These are phyloP conservation scores for Andrena bucephala DNA, from an alignment of 2,888 invertebrate genomes.

Conservation along the genomic window DNA sequence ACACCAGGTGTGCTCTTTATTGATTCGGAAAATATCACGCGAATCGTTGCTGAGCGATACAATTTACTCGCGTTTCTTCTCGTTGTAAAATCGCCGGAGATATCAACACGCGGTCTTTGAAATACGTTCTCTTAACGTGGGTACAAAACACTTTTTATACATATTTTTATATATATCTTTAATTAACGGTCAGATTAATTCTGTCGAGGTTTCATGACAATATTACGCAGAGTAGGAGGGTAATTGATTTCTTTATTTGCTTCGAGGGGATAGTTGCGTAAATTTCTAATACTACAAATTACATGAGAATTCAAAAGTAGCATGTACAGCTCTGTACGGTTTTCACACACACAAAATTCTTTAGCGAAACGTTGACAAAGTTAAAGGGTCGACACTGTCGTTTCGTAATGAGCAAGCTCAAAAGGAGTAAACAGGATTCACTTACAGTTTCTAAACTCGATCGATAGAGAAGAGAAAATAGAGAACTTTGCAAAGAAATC, in stretches of 20 bases:
- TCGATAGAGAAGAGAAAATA: background rate
- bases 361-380: slow-evolving; percentile 24
- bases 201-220: slow-evolving; percentile 56
- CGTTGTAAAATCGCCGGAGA: background rate
- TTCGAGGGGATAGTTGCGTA: slow-evolving; percentile 76
- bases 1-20: background rate
- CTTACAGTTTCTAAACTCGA: slow-evolving; percentile 15
- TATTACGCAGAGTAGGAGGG: slow-evolving; percentile 60
- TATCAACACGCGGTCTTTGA: slow-evolving; percentile 4
- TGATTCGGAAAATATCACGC: slow-evolving; percentile 3
- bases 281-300: slow-evolving; percentile 72
- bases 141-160: slow-evolving; percentile 61
- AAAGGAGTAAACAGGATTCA: background rate
- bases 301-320: slow-evolving; percentile 74
- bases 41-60: background rate
- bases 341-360: slow-evolving; percentile 51
- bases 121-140: slow-evolving; percentile 56
- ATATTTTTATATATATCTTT: slow-evolving; percentile 44
- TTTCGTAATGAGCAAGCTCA: background rate
- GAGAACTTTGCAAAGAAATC: slow-evolving; percentile 1
- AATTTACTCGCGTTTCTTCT: background rate
- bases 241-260: slow-evolving; percentile 51
- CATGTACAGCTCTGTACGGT: slow-evolving; percentile 80
- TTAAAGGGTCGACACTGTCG: slow-evolving; percentile 26
- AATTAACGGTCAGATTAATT: slow-evolving; percentile 44